Base-by-base conservation (phyloP, 2,797 vertebrate species). In the Oreortyx pictus region DNA sequence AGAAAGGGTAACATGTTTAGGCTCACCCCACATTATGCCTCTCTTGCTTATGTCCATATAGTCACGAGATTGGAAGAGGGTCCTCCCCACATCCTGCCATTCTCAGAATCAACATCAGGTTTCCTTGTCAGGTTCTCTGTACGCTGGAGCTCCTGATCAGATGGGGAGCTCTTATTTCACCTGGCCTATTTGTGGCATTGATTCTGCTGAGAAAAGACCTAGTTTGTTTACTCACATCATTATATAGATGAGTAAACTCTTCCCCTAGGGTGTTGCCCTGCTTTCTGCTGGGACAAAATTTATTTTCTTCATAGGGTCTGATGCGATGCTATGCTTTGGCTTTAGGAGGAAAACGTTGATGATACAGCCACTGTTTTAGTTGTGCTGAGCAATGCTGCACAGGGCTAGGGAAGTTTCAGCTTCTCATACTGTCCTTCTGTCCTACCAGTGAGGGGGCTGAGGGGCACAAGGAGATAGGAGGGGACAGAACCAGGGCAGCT, bases 1-100 rank as follows among this genome's bases (percentile, higher is more conserved):
- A 73, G 23, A 44, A 72, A 16, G n/a, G 19, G 31, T 35, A 22
- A 27, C 8, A 1, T 3, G 17, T 12, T 19, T 23, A 33, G 7
- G 22, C 12, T 70, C 24, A 23, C 22, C 11, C 14, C 46, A 19
- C 8, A 1, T 0, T 4, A 64, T 2, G 19, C 50, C 43, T 41
- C 44, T 16, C 6, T 14, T 0, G 2, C 12, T 52, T 52, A 70
- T 29, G 56, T 41, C 31, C 10, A 14, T 4, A 14, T 0, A 0
- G 0, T 14, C 5, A 20, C 1, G 14, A 2, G 16, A 20, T 27
- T n/a, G 47, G 39, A 81, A 83, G 22, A 47, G 10, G 46, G 31
- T 68, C 15, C 13, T 60, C 18, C 23, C 14, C 20, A 5, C 0
- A 13, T 1, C 4, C 25, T 47, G n/a, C 2, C 0, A 2, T 5